These are phyloP conservation scores for Amphiprion percula DNA, from an alignment of 2,113 vertebrate genomes.

Conservation along the genomic window DNA sequence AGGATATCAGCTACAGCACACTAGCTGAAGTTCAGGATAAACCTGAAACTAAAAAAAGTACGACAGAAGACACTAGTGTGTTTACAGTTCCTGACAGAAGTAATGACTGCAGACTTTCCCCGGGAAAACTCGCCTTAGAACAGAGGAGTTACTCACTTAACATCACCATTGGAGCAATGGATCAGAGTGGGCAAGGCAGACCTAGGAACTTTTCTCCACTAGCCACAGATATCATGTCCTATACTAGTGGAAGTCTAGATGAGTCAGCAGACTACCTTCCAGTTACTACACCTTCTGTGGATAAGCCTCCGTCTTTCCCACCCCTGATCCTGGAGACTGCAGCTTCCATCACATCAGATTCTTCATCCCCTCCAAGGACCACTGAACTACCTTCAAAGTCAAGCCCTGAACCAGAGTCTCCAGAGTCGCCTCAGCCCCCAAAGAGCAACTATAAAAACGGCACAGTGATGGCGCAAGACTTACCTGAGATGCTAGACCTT, in stretches of 20 bases:
- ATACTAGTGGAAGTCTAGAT: constrained; percentile 95
- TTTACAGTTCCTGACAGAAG: constrained; percentile 88
- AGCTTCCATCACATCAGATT: constrained; percentile 79
- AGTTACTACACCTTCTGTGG: constrained; percentile 90
- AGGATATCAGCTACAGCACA: constrained; percentile 90
- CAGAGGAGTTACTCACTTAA: constrained; percentile 99
- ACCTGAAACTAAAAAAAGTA: constrained; percentile 84
- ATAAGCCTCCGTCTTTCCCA: constrained; percentile 91
- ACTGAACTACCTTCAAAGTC: constrained; percentile 61
- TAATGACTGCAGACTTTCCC: constrained; percentile 92
- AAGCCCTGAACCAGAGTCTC: constrained; percentile 83
- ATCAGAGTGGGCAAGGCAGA: constrained; percentile 90
- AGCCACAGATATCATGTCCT: constrained; percentile 96
- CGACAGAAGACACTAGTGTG: constrained; percentile 85
- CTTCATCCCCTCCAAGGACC: constrained; percentile 79
- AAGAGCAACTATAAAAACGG: constrained; percentile 93
- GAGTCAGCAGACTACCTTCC: constrained; percentile 94
- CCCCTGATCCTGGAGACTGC: constrained; percentile 84
- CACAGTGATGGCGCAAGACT: constrained; percentile 91
- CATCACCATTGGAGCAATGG: constrained; percentile 93
- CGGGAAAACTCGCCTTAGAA: constrained; percentile 96
- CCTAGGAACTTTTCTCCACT: constrained; percentile 93
- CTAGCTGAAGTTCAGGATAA: constrained; percentile 86
- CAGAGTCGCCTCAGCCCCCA: constrained; percentile 87
- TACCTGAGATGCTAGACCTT: constrained; percentile 97